A percentile compares a stretch with the other conserved stretches of the same genome.
Conservation (phyloP, 2,113 vertebrate species). For the Bombycilla garrulus region DNA sequence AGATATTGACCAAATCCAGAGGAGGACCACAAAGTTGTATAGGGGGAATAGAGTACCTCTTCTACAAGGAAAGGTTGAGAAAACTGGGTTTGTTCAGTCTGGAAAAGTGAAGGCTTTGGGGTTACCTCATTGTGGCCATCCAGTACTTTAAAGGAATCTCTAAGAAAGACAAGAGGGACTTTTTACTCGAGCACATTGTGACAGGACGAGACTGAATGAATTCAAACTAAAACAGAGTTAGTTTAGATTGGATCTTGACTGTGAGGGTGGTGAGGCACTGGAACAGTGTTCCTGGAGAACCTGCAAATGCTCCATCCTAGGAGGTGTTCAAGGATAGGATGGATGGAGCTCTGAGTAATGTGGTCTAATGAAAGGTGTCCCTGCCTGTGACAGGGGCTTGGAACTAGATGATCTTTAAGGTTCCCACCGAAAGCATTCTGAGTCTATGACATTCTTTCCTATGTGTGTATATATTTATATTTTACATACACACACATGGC, state of each 20-base stretch:
- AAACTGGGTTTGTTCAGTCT: neutral
- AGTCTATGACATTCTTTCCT: neutral
- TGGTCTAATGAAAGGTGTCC: neutral
- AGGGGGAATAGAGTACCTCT: neutral
- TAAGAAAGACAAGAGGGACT: neutral
- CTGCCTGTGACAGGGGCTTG: neutral
- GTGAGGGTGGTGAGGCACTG: neutral
- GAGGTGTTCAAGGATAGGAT: neutral
- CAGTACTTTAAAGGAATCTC: neutral
- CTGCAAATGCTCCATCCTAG: neutral
- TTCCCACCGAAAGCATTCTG: neutral
- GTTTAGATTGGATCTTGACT: neutral
- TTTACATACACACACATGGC: neutral
- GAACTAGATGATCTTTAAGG: neutral
- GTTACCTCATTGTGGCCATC: neutral
- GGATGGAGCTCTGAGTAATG: neutral
- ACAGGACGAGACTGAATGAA: accelerated
- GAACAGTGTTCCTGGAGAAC: neutral
- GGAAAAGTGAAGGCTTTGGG: neutral
- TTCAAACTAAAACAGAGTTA: neutral
- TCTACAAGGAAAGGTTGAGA: neutral
- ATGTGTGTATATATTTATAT: neutral
- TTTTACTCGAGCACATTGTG: neutral
- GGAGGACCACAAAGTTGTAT: neutral
- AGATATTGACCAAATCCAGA: accelerated